Conservation (phyloP, 2,113 vertebrate species). For the Cyphotilapia sp. region DNA sequence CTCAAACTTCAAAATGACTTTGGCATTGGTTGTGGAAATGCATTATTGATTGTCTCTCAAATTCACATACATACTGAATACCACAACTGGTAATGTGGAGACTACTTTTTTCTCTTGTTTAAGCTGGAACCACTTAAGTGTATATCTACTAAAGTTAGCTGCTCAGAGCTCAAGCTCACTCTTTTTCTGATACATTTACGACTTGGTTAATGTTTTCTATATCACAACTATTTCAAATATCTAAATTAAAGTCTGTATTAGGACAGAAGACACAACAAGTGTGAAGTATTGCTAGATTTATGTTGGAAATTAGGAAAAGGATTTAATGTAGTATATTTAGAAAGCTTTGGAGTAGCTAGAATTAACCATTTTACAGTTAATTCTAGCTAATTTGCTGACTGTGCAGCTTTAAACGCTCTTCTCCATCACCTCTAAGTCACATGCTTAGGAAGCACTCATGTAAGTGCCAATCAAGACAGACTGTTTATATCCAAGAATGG, state of each 20-base stretch:
- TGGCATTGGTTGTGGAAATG: neutral
- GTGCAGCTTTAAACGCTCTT: neutral
- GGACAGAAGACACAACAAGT: neutral
- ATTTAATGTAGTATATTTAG: neutral
- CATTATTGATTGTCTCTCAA: neutral
- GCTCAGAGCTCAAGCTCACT: neutral
- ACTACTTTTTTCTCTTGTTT: neutral
- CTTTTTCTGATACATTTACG: neutral
- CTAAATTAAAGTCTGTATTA: neutral
- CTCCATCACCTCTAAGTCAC: neutral
- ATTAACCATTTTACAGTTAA: neutral
- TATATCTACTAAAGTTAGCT: neutral
- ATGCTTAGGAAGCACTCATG: neutral
- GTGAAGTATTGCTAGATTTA: neutral
- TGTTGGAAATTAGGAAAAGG: neutral
- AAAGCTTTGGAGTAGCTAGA: neutral
- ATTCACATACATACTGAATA: neutral
- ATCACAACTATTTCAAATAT: neutral
- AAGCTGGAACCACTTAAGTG: neutral
- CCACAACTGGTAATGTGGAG: neutral
- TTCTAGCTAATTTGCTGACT: neutral
- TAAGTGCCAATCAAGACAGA: conserved; percentile 27
- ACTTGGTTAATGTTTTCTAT: neutral
- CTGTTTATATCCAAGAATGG: conserved; percentile 44
- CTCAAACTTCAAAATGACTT: neutral